Percentiles rank a stretch among this genome's conserved stretches.
Evolutionary conservation across 1,140 invertebrate genomes (phyloP).

Genomic region (Drosophila takahashii): DNA sequence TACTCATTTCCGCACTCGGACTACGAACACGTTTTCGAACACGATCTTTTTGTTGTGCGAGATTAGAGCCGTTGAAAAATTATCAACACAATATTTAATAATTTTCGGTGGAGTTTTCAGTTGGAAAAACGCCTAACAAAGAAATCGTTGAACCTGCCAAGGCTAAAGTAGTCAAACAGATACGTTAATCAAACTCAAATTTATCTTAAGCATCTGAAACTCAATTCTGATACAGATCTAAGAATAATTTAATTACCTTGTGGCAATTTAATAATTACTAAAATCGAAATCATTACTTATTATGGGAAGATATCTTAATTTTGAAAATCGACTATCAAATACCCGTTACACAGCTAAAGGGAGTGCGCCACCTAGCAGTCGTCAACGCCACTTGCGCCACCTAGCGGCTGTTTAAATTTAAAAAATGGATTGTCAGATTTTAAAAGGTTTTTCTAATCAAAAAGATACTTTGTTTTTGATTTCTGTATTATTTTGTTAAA

Average conservation of each 20-base stretch:
- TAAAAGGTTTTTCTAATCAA: too few species aligned
- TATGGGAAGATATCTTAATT: too few species aligned
- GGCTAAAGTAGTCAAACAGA: slow-evolving; percentile 11
- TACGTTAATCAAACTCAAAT: background rate
- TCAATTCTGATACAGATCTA: background rate
- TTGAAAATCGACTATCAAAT: too few species aligned
- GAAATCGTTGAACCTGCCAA: slow-evolving; percentile 48
- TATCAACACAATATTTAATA: slow-evolving; percentile 29
- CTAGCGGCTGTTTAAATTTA: too few species aligned
- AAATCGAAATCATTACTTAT: too few species aligned
- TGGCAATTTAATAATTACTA: too few species aligned
- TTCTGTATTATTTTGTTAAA: too few species aligned
- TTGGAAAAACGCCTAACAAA: slow-evolving; percentile 21
- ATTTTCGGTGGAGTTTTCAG: background rate
- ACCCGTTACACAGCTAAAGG: too few species aligned
- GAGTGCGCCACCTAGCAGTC: too few species aligned
- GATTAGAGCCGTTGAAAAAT: slow-evolving; percentile 21
- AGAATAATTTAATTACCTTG: background rate
- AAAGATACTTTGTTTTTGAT: too few species aligned
- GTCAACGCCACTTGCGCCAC: too few species aligned
- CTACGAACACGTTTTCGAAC: slow-evolving; percentile 32
- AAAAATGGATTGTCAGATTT: too few species aligned
- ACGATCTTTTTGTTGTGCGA: slow-evolving; percentile 10
- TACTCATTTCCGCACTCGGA: slow-evolving; percentile 66
- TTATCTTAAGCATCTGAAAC: background rate